phyloP scores from a whole-genome alignment of 2,888 invertebrate species.

The Erpobdella octoculata region DNA sequence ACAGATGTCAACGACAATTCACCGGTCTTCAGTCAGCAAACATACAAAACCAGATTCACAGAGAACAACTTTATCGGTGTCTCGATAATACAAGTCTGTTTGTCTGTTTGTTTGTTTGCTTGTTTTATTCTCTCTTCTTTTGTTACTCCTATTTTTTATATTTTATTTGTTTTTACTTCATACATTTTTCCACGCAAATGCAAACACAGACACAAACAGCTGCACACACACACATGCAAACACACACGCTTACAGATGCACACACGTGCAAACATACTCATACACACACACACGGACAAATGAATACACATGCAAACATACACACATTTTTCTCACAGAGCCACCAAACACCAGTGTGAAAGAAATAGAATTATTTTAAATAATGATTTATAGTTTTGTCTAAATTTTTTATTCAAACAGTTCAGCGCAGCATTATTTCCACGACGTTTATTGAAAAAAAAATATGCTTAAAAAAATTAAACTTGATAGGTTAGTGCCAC shows the following conservation, averaged over 20 bases:
- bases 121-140: not conserved
- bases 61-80: slow-evolving; percentile 76
- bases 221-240: too few species aligned
- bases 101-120: not conserved
- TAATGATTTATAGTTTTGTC: too few species aligned
- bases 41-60: slow-evolving; percentile 69
- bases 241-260: too few species aligned
- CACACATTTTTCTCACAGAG: too few species aligned
- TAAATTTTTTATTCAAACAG: too few species aligned
- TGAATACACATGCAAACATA: too few species aligned
- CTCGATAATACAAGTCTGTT: slow-evolving; percentile 56
- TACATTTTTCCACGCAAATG: not conserved
- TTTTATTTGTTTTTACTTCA: not conserved
- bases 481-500: slow-evolving; percentile 27
- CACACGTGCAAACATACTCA: too few species aligned
- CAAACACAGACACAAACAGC: too few species aligned
- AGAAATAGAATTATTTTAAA: too few species aligned
- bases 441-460: not conserved
- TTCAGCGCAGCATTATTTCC: not conserved
- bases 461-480: not conserved
- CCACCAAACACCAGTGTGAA: too few species aligned
- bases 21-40: slow-evolving; percentile 79
- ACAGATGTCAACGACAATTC: slow-evolving; percentile 91
- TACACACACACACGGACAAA: too few species aligned
- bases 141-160: slow-evolving; percentile 53